A percentile compares a stretch with the other conserved stretches of the same genome.
Evolutionary conservation across 2,113 vertebrate genomes (phyloP).

Genomic region (Xyrauchen texanus): DNA sequence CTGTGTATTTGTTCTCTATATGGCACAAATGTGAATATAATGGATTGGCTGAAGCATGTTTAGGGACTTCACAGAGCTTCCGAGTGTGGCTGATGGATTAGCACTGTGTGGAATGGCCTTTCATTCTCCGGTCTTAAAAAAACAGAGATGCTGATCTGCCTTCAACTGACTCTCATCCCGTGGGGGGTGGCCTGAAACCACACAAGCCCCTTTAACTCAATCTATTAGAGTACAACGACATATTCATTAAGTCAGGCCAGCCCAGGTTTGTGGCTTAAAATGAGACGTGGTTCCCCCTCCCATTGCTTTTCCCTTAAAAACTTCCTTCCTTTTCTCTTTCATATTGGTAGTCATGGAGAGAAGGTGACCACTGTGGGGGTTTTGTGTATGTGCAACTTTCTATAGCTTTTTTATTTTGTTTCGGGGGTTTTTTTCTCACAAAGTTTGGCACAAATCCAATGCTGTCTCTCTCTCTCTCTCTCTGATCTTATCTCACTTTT

Average conservation of each 20-base stretch:
- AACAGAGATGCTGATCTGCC: constrained; percentile 8
- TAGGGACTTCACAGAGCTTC: constrained; percentile 28
- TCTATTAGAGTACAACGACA: constrained; percentile 53
- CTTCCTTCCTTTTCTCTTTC: constrained; percentile 71
- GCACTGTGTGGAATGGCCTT: not conserved
- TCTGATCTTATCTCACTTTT: too few relatives aligned
- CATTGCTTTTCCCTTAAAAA: constrained; percentile 60
- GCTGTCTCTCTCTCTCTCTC: too few relatives aligned
- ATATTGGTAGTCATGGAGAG: constrained; percentile 60
- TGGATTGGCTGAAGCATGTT: constrained; percentile 2
- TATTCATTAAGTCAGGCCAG: constrained; percentile 46
- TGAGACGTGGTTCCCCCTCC: constrained; percentile 16
- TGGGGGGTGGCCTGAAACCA: constrained; percentile 30
- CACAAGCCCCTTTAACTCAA: constrained; percentile 40
- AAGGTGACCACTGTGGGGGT: constrained; percentile 27
- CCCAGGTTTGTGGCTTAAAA: constrained; percentile 41
- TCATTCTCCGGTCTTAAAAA: not conserved
- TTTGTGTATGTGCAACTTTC: constrained; percentile 18
- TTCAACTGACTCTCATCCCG: constrained; percentile 23
- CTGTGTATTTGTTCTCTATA: constrained; percentile 1
- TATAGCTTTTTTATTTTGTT: not conserved
- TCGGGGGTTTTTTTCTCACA: too few relatives aligned
- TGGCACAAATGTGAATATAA: constrained; percentile 32
- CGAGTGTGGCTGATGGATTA: constrained; percentile 33
- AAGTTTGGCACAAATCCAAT: too few relatives aligned